Conservation (phyloP, 2,888 invertebrate genomes). For the Ennomos fuscantarius region DNA sequence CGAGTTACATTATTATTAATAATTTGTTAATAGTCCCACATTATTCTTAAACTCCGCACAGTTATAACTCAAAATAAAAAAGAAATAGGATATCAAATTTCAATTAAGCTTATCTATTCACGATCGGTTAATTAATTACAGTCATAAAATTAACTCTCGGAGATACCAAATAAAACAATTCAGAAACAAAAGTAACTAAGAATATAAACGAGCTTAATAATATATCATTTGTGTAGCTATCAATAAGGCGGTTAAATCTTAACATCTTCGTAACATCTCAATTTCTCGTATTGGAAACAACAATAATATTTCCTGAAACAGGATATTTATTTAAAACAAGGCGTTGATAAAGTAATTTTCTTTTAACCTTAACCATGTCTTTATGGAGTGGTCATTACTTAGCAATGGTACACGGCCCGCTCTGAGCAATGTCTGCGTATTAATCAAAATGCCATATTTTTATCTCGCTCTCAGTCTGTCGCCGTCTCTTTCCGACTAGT, state of each 20-base stretch:
- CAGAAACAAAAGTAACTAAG: slow-evolving; percentile 55
- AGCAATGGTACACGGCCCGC: slow-evolving; percentile 84
- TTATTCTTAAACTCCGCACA: slow-evolving; percentile 30
- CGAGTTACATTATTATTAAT: slow-evolving; percentile 32
- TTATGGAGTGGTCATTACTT: slow-evolving; percentile 85
- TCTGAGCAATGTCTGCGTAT: slow-evolving; percentile 84
- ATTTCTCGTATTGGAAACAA: slow-evolving; percentile 83
- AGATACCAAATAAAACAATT: slow-evolving; percentile 53
- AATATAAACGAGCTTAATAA: slow-evolving; percentile 74
- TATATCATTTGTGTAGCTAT: slow-evolving; percentile 81
- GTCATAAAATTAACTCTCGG: slow-evolving; percentile 59
- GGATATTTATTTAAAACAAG: slow-evolving; percentile 86
- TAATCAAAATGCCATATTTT: slow-evolving; percentile 84
- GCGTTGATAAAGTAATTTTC: slow-evolving; percentile 86
- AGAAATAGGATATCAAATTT: slow-evolving; percentile 49
- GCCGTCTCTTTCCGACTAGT: slow-evolving; percentile 71
- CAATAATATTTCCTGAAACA: slow-evolving; percentile 85
- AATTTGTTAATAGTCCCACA: slow-evolving; percentile 31
- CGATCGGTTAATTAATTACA: slow-evolving; percentile 57
- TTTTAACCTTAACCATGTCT: slow-evolving; percentile 86
- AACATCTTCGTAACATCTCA: slow-evolving; percentile 81
- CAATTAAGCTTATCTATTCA: slow-evolving; percentile 56
- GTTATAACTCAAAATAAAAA: slow-evolving; percentile 26
- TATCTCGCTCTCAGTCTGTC: slow-evolving; percentile 70
- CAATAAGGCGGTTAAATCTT: slow-evolving; percentile 80